Conservation (phyloP, 1,140 invertebrate species). For the Acromyrmex echinatior region DNA sequence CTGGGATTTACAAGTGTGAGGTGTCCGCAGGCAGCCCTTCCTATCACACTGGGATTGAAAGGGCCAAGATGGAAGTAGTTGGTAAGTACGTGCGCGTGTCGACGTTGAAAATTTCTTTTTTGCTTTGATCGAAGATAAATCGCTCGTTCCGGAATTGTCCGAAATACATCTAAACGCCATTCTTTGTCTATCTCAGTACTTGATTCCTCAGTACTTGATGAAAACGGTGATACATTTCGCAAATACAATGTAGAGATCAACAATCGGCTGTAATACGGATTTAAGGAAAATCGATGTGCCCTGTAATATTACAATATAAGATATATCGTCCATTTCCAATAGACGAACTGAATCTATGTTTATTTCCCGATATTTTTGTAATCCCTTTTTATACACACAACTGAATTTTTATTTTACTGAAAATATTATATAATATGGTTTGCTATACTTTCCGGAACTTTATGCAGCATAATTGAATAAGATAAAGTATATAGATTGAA, state of each 20-base stretch:
- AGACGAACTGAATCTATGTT: constrained; percentile 26
- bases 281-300: constrained; percentile 32
- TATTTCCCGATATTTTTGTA: neutral
- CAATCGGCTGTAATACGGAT: constrained; percentile 1
- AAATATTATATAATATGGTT: neutral
- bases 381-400: constrained; percentile 6
- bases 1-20: constrained; percentile 92
- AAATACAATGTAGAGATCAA: constrained; percentile 20
- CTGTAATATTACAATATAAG: constrained; percentile 34
- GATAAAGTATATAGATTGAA: neutral
- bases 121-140: constrained; percentile 44
- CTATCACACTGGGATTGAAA: constrained; percentile 90
- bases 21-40: constrained; percentile 91
- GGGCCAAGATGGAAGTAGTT: constrained; percentile 89
- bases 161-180: constrained; percentile 17
- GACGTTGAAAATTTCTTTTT: constrained; percentile 45
- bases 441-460: neutral
- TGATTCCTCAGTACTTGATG: neutral
- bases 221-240: neutral
- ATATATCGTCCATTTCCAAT: constrained; percentile 36
- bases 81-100: constrained; percentile 87
- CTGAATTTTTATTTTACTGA: neutral
- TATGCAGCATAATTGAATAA: neutral
- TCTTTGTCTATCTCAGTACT: neutral
- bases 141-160: constrained; percentile 15